These are phyloP conservation scores for Caenorhabditis japonica DNA, from an alignment of 2,888 invertebrate genomes.

Conservation along the genomic window DNA sequence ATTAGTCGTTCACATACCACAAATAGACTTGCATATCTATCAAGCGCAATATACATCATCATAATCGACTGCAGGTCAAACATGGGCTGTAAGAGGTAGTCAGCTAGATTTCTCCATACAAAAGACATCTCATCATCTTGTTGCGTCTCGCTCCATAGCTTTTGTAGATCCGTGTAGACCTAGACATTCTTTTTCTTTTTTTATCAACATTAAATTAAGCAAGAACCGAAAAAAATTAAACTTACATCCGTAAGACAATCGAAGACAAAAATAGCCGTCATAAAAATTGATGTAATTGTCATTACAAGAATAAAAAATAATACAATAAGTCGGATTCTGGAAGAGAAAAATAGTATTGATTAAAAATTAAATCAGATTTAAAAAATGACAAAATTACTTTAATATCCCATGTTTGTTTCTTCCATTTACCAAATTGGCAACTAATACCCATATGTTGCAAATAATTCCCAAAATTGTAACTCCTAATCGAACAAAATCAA, in stretches of 20 bases:
- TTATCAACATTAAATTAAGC: neutral
- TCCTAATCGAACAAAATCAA: slow-evolving; percentile 24
- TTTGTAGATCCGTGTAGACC: slow-evolving; percentile 30
- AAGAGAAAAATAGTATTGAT: neutral
- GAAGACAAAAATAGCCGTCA: slow-evolving; percentile 37
- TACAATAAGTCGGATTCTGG: slow-evolving; percentile 50
- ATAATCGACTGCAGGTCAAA: slow-evolving; percentile 48
- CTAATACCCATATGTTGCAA: slow-evolving; percentile 33
- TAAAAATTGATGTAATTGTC: slow-evolving; percentile 27
- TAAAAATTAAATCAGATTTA: neutral
- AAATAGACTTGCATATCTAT: slow-evolving; percentile 52
- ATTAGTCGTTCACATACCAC: slow-evolving; percentile 18
- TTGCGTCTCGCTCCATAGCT: slow-evolving; percentile 30
- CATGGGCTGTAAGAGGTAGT: slow-evolving; percentile 45
- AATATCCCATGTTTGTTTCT: slow-evolving; percentile 34
- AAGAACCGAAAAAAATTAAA: neutral
- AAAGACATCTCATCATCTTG: slow-evolving; percentile 25
- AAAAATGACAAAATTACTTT: slow-evolving; percentile 18
- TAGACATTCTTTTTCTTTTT: slow-evolving; percentile 7
- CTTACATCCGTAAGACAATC: slow-evolving; percentile 39
- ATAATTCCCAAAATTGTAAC: slow-evolving; percentile 27
- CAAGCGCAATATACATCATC: slow-evolving; percentile 45
- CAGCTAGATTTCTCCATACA: slow-evolving; percentile 40
- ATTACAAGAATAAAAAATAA: slow-evolving; percentile 26
- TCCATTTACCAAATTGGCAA: slow-evolving; percentile 39